Base-by-base conservation (phyloP, 2,797 vertebrate genomes). In the Mus minutoides region DNA sequence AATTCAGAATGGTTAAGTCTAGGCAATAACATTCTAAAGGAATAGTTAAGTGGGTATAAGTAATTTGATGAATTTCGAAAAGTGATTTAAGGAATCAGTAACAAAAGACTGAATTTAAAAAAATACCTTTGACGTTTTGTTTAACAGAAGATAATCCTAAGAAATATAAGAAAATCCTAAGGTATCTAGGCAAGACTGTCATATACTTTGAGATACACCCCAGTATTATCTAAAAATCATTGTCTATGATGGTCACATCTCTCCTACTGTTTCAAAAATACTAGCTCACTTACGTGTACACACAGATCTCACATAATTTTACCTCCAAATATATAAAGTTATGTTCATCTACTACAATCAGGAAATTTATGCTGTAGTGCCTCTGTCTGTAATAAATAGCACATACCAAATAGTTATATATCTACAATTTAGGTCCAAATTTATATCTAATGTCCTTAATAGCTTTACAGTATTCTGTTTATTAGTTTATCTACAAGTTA, bases 211-310 rank as follows among this genome's bases (percentile, higher is more conserved):
- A 91, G n/a, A 88, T 29, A 49, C 49, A 37, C 4, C 67, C 73
- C 54, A 88, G 29, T 83, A 67, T 94, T 95, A 91, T 26, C 64
- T 94, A 96, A 96, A 92, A 80, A 88, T 40, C 54, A 76, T 90
- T 96, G 43, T n/a, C 19, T 16, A 89, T 29, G 12, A 83, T 92
- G 19, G 73, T 43, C 8, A 96, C 90, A 91, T 3, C 92, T 94
- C 34, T 54, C 84, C 71, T 7, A 84, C 9, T n/a, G n/a, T 40
- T 92, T 1, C 69, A 77, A 37, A 95, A 96, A 90, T 37, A 90
- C 8, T 24, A 60, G 14, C 49, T 64, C 12, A 92, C 19, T 77
- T 82, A 90, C 86, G 16, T 92, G 54, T 79, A 37, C 54, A 96
- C 90, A 95, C 16, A 92, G 34, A 56, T 95, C 31, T 95, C 86